Evolutionary conservation across 1,140 invertebrate genomes (phyloP).

Genomic region (Habropoda laboriosa): DNA sequence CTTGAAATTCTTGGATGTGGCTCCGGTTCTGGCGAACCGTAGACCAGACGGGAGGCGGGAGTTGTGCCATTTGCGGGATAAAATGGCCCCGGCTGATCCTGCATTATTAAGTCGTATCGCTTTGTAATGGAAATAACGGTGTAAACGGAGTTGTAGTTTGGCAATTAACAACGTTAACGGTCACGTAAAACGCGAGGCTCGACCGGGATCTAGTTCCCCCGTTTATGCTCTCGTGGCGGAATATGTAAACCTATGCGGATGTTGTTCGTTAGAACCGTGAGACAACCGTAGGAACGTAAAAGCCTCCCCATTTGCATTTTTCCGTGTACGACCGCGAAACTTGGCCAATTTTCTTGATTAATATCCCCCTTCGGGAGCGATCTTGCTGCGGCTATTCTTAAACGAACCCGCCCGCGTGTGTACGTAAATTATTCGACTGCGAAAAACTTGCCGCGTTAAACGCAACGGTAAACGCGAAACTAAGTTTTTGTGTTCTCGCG

Average conservation of each 20-base stretch:
- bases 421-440: not conserved
- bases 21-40: conserved; percentile 15
- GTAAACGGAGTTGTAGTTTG: conserved; percentile 27
- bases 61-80: conserved; percentile 36
- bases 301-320: conserved; percentile 30
- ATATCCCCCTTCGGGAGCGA: not conserved
- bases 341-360: conserved; percentile 3
- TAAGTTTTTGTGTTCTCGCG: too few relatives aligned
- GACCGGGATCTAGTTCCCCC: not conserved
- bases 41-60: conserved; percentile 18
- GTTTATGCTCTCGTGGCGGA: not conserved
- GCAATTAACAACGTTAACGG: conserved; percentile 42
- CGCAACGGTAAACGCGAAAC: too few relatives aligned
- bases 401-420: not conserved
- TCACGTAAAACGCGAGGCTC: not conserved
- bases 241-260: not conserved
- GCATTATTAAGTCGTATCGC: conserved; percentile 52
- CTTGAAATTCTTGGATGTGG: conserved; percentile 61
- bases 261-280: conserved; percentile 10
- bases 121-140: conserved; percentile 34
- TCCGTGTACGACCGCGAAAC: not conserved
- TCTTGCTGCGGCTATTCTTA: not conserved
- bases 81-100: conserved; percentile 44
- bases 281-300: not conserved
- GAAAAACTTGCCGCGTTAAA: not conserved